Evolutionary conservation across 2,797 vertebrate species (phyloP), one percentile per base, ranked within the genome.

Genomic region (Micromesistius poutassou): DNA sequence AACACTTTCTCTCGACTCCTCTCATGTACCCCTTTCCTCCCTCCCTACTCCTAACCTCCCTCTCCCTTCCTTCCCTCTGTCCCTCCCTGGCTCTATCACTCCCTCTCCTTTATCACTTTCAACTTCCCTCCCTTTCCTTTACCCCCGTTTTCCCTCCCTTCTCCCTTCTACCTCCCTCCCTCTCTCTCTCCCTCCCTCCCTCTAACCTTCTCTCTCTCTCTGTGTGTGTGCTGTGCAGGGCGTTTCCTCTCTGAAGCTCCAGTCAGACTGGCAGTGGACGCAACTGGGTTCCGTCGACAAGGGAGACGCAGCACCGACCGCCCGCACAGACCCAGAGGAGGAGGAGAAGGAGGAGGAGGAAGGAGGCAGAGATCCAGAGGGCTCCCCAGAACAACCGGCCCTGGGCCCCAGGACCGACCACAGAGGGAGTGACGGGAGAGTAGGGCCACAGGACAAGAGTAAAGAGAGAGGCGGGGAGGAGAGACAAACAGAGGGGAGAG

Each of bases 231-330:
- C 19, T 62, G 50, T 62, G 25, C 70, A 94, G 93, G 90, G 89
- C 89, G 84, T 84, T 84, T 86, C 88, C 88, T 87, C 46, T 3
- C 88, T 91, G 86, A 88, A 92, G 84, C 88, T 90, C 79, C 88
- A 83, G 86, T 87, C 89, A 74, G 90, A 91, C 73, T 87, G 87
- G 74, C 89, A 89, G 71, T 91, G 91, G 86, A 87, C 90, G 13
- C 82, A 83, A 25, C 83, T 84, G 74, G 92, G 93, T 80, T 90
- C 89, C 81, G 83, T 80, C 85, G 91, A 91, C 22, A 79, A 77
- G 72, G 80, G 84, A 66, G 85, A 90, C 80, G 79, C 86, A 25
- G 83, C 83, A 87, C 79, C 77, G 80, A 84, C 88, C 80, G 84
- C 14, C 70, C 14, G 4, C 30, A 6, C 28, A 0, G 30, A 14